phyloP scores from a whole-genome alignment of 2,888 invertebrate species.

The Philhelius pedissequus region DNA sequence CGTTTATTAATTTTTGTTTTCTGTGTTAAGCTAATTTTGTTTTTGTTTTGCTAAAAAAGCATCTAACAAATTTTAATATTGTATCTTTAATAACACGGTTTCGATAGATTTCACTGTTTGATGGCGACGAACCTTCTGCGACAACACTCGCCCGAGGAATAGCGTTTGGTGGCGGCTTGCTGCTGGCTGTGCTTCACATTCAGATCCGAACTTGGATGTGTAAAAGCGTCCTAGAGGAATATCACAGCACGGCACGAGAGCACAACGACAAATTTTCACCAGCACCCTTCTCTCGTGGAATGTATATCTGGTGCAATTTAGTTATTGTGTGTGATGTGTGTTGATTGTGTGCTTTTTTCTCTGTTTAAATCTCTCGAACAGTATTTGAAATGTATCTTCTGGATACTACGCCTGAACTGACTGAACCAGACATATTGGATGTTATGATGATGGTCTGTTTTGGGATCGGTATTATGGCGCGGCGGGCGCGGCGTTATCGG shows the following conservation, averaged over 20 bases:
- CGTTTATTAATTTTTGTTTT: not conserved
- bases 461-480: not conserved
- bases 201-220: slow-evolving; percentile 8
- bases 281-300: slow-evolving; percentile 57
- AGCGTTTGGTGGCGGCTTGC: slow-evolving; percentile 38
- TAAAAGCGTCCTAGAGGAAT: slow-evolving; percentile 60
- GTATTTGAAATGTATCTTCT: slow-evolving; percentile 55
- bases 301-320: slow-evolving; percentile 36
- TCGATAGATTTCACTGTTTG: slow-evolving; percentile 11
- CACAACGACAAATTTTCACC: slow-evolving; percentile 5
- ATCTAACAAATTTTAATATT: not conserved
- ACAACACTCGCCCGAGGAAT: slow-evolving; percentile 78
- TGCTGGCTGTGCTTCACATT: slow-evolving; percentile 13
- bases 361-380: slow-evolving; percentile 23
- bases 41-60: not conserved
- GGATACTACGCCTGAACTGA: slow-evolving; percentile 58
- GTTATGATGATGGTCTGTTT: slow-evolving; percentile 62
- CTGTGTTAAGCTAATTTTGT: not conserved
- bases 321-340: slow-evolving; percentile 1
- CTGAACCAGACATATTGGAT: slow-evolving; percentile 58
- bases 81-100: not conserved
- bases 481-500: not conserved
- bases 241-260: no score
- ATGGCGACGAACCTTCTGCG: slow-evolving; percentile 74
- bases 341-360: slow-evolving; percentile 2